Evolutionary conservation across 2,888 invertebrate species (phyloP).

Genomic region (Caenorhabditis afra): DNA sequence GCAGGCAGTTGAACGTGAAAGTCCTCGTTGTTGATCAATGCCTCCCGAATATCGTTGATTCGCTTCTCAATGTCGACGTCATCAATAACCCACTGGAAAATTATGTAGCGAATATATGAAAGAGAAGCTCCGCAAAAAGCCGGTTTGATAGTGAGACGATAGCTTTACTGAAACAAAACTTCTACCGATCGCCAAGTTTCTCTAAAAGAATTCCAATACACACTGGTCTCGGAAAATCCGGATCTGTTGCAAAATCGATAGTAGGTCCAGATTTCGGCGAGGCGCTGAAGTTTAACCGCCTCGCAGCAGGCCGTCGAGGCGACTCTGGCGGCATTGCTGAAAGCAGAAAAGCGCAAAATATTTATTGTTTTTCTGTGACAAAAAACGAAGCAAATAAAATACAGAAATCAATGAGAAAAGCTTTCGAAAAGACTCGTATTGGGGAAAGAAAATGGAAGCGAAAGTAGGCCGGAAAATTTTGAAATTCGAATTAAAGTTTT

Average conservation of each 20-base stretch:
- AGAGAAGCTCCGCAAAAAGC: too few species aligned
- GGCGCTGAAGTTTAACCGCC: too few species aligned
- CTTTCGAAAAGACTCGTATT: constrained; percentile 39
- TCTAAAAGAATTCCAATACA: too few species aligned
- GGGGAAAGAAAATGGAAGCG: neutral
- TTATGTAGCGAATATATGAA: too few species aligned
- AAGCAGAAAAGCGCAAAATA: neutral
- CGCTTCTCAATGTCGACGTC: constrained; percentile 18
- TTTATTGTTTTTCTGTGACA: neutral
- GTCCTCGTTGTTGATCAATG: neutral
- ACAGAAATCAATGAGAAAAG: constrained; percentile 19
- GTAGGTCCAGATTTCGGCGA: too few species aligned
- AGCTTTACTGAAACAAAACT: too few species aligned
- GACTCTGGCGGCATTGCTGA: neutral
- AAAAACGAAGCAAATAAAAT: constrained; percentile 7
- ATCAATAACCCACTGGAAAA: constrained; percentile 19
- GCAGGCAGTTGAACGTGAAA: constrained; percentile 2
- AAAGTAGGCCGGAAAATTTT: neutral
- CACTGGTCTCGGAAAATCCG: constrained; percentile 26
- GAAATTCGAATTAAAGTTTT: neutral
- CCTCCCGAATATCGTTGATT: constrained; percentile 15
- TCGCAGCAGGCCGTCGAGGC: too few species aligned
- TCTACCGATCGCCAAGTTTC: too few species aligned
- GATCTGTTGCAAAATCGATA: constrained; percentile 14
- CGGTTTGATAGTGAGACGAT: too few species aligned